A percentile compares a stretch with the other conserved stretches of the same genome.
These are phyloP conservation scores for Chloropsis cyanopogon DNA, from an alignment of 2,113 vertebrate species.

Conservation along the genomic window DNA sequence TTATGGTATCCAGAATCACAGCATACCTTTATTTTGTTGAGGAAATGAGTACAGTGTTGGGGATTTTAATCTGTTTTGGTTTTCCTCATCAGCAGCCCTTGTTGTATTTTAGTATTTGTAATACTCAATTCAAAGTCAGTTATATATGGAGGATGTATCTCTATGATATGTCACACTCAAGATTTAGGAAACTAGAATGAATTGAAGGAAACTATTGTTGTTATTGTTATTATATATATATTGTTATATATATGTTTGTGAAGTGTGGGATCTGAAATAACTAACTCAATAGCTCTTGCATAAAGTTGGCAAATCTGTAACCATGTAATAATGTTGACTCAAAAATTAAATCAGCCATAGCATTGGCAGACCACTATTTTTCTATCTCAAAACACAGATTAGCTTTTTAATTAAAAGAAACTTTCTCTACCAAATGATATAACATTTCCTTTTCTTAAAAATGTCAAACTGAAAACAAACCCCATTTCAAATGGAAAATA, in stretches of 20 bases:
- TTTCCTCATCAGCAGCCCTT: background rate
- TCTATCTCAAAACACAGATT: background rate
- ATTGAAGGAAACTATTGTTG: background rate
- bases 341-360: background rate
- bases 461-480: background rate
- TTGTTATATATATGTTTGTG: background rate
- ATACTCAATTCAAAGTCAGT: slow-evolving; percentile 18
- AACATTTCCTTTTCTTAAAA: background rate
- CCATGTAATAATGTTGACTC: background rate
- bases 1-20: background rate
- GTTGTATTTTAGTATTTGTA: background rate
- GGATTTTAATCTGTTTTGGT: background rate
- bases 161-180: rapidly evolving
- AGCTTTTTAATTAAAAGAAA: background rate
- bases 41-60: slow-evolving; percentile 1
- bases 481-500: background rate
- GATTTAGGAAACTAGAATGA: background rate
- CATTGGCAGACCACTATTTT: background rate
- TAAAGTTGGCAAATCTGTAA: background rate
- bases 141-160: background rate
- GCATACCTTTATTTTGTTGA: background rate
- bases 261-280: slow-evolving; percentile 2
- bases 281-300: background rate
- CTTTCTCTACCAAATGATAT: background rate
- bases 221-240: background rate